Conservation (phyloP, 2,113 vertebrate species). For the Chaetops frenatus region DNA sequence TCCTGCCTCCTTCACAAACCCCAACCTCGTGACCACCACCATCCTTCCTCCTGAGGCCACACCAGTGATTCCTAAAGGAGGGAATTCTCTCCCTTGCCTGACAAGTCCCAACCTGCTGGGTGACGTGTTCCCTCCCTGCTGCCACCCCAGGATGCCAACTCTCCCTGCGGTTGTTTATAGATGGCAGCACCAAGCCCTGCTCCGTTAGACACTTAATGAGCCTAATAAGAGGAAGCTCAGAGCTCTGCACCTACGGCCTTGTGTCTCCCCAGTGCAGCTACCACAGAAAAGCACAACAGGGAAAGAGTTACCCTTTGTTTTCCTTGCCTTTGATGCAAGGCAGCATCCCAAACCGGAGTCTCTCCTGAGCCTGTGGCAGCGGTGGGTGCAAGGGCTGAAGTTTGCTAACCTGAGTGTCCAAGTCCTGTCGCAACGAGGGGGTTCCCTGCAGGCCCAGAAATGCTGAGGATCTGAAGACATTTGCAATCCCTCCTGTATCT, state of each 20-base stretch:
- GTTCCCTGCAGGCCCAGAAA: not conserved
- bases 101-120: not conserved
- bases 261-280: not conserved
- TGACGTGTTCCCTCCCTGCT: not conserved
- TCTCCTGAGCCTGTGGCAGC: not conserved
- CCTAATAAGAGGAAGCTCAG: not conserved
- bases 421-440: not conserved
- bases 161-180: not conserved
- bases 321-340: not conserved
- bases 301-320: not conserved
- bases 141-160: not conserved
- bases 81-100: not conserved
- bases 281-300: not conserved
- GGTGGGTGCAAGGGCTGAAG: not conserved
- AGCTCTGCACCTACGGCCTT: not conserved
- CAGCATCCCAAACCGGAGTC: not conserved
- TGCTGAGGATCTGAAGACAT: not conserved
- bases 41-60: fast-evolving
- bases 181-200: not conserved
- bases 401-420: fast-evolving
- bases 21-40: not conserved
- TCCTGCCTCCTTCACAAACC: not conserved
- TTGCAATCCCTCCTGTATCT: not conserved
- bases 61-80: not conserved
- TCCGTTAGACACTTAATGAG: constrained; percentile 1